Evolutionary conservation across 2,797 vertebrate species (phyloP).

Genomic region (Molossus molossus): DNA sequence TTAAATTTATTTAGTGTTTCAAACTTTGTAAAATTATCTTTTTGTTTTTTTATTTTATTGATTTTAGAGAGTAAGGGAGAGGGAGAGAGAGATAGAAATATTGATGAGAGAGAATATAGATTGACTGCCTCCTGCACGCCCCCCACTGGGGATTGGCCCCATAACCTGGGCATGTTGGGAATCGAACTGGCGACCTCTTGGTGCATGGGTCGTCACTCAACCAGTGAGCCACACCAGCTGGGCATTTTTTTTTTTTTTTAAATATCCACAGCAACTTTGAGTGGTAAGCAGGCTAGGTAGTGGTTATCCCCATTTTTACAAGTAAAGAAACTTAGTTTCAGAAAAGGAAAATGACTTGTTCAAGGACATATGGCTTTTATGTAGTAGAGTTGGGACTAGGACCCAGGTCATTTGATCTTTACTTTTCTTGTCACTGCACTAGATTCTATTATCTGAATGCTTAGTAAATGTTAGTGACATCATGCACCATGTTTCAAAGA

Average conservation of each 20-base stretch:
- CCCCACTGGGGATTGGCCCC: no score
- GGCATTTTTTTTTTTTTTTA: no score
- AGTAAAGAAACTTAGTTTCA: conserved; percentile 59
- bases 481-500: conserved; percentile 42
- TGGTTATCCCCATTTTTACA: conserved; percentile 29
- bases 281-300: not conserved
- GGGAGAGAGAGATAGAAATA: no score
- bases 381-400: not conserved
- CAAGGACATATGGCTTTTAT: not conserved
- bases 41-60: not conserved
- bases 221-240: no score
- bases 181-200: no score
- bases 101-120: no score
- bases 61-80: no score
- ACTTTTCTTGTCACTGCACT: conserved; percentile 17
- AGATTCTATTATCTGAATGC: conserved; percentile 32
- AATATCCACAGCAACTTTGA: not conserved
- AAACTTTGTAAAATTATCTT: not conserved
- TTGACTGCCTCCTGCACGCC: no score
- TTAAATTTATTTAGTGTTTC: conserved; percentile 64
- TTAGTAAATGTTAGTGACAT: conserved; percentile 49
- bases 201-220: no score
- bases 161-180: no score
- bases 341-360: conserved; percentile 60
- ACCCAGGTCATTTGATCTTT: conserved; percentile 12